Evolutionary conservation across 35 echinoderm and acorn worm species (phyloP), one percentile per base, ranked within the genome.

Genomic region (Apostichopus parvimensis): DNA sequence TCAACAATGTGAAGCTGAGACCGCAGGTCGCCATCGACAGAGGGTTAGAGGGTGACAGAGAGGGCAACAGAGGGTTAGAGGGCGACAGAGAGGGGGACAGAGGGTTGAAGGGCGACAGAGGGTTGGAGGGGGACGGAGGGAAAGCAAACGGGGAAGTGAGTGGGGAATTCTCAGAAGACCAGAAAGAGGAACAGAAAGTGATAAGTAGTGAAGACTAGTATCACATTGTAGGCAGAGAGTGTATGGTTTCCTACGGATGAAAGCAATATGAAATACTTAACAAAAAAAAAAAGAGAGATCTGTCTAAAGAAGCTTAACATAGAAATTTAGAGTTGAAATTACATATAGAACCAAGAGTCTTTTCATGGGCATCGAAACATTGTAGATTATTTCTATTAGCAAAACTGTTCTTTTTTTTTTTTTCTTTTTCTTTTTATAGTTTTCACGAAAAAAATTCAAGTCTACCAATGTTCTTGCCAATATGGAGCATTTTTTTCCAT

Each of bases 1-100:
- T 91, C 55, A 91, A 91, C 72, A 79, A 91, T n/a, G 77, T 91
- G 3, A 53, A 77, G 89, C 76, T 91, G 52, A 77, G 89, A 61
- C 89, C 89, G 6, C 72, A 91, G 56, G 53, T 91, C 6, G 89
- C 89, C 17, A 91, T 78, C 11, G 89, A 91, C 7, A 53, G 75
- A 57, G 87, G 56, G 25, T 6, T 12, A 0, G 18, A n/a, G 18
- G 64, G 34, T 1, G 56, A 21, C 5, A 21, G 18, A 6, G 57
- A 59, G 52, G 56, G 9, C 9, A 54, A 34, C 8, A 84, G 53
- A 21, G 81, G 55, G 24, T 6, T 11, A 6, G 18, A n/a, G 18
- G 64, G 34, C 6, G 56, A 21, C 5, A 21, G 9, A 56, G 8
- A 12, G 21, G 81, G 45, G 8, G 89, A 91, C 7, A 53, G 75